A percentile compares a stretch with the other conserved stretches of the same genome.
Evolutionary conservation across 2,113 vertebrate genomes (phyloP).

Genomic region (Syrrhaptes paradoxus): DNA sequence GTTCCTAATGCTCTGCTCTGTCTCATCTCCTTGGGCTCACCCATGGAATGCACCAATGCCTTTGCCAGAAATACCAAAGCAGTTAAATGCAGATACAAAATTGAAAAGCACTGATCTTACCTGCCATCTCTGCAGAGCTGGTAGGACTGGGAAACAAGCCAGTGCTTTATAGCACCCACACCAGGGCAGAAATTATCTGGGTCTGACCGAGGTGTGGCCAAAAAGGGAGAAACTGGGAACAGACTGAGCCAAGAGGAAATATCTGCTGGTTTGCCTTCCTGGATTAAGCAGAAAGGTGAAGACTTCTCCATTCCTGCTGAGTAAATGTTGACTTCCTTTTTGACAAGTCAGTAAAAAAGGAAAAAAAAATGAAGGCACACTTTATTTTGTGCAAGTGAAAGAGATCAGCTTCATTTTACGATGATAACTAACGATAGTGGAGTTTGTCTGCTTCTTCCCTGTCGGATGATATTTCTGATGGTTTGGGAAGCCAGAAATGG

Average conservation of each 20-base stretch:
- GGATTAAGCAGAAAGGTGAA: background rate
- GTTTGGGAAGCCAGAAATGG: background rate
- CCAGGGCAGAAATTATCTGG: background rate
- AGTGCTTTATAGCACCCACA: background rate
- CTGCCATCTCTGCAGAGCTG: conserved; percentile 23
- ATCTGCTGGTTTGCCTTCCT: background rate
- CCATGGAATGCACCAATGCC: background rate
- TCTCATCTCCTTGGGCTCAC: background rate
- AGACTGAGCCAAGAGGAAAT: conserved; percentile 45
- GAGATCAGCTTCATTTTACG: background rate
- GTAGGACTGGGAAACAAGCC: background rate
- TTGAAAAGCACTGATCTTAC: background rate
- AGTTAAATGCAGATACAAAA: background rate
- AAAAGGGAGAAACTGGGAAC: background rate
- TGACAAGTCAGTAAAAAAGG: background rate
- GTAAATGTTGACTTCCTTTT: background rate
- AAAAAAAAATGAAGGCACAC: background rate
- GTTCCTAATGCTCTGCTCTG: background rate
- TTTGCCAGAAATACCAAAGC: background rate
- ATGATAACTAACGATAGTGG: background rate
- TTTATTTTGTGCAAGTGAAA: background rate
- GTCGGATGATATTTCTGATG: background rate
- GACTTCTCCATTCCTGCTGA: background rate
- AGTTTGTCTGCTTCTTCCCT: background rate
- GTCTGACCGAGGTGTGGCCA: background rate